Evolutionary conservation across 1,140 invertebrate genomes (phyloP).

Genomic region (Drosophila quadrilineata): DNA sequence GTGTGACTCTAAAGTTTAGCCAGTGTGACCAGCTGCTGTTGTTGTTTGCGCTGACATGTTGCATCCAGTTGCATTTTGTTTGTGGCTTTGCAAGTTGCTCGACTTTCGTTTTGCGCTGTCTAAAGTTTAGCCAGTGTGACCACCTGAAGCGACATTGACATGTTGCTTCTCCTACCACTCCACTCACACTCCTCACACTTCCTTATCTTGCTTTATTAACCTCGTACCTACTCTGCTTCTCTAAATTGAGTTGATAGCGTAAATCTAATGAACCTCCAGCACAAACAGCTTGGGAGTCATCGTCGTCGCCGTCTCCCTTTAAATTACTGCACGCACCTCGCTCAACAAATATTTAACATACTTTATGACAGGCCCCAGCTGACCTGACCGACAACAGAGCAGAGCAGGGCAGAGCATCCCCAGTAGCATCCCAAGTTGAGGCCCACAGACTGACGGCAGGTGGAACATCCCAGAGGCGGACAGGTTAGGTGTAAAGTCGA

Average conservation of each 20-base stretch:
- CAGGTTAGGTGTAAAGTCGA: constrained; percentile 58
- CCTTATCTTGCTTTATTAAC: background rate
- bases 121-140: too few relatives aligned
- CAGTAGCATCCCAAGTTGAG: background rate
- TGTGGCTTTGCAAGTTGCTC: too few relatives aligned
- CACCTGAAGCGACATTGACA: too few relatives aligned
- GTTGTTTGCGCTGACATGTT: background rate
- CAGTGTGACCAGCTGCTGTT: constrained; percentile 20
- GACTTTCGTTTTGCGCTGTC: too few relatives aligned
- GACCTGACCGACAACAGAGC: too few relatives aligned
- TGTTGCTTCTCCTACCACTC: background rate
- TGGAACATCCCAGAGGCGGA: constrained; percentile 11
- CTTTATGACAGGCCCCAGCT: constrained; percentile 65
- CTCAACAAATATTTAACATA: constrained; percentile 72
- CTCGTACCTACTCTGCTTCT: background rate
- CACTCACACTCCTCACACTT: too few relatives aligned
- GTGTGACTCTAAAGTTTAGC: constrained; percentile 6
- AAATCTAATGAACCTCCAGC: constrained; percentile 58
- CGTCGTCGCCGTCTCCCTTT: too few relatives aligned
- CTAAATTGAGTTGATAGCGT: constrained; percentile 60
- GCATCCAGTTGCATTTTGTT: background rate
- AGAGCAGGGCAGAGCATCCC: too few relatives aligned
- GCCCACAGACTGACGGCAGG: background rate
- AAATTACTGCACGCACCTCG: constrained; percentile 54
- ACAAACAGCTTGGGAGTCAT: too few relatives aligned